These are phyloP conservation scores for Psilopogon haemacephalus DNA, from an alignment of 2,113 vertebrate genomes.

Conservation along the genomic window DNA sequence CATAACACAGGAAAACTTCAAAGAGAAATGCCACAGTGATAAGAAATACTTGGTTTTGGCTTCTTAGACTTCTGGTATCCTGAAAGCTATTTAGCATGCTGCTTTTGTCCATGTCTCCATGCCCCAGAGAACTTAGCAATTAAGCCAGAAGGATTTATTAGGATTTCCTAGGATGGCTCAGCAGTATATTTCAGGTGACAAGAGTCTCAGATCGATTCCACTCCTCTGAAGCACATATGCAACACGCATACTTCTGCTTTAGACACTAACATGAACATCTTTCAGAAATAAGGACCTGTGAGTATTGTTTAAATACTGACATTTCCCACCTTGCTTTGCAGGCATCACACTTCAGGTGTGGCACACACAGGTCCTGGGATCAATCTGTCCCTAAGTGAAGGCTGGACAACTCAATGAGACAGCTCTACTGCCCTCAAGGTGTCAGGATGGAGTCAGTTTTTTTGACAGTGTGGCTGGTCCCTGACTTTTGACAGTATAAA, in stretches of 20 bases:
- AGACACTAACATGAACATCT: background rate
- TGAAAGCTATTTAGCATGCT: background rate
- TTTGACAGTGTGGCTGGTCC: no score
- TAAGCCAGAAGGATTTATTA: slow-evolving; percentile 37
- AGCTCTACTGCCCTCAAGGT: no score
- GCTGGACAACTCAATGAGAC: no score
- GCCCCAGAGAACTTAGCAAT: background rate
- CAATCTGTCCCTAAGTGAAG: no score
- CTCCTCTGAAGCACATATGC: background rate
- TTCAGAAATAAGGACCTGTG: no score
- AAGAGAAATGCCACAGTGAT: background rate
- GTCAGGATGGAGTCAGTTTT: no score
- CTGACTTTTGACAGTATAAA: no score
- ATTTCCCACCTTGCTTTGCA: no score
- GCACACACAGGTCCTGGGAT: no score
- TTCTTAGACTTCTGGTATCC: slow-evolving; percentile 10
- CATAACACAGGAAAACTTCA: background rate
- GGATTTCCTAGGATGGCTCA: slow-evolving; percentile 5
- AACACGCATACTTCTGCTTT: background rate
- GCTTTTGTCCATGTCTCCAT: background rate
- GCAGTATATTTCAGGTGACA: background rate
- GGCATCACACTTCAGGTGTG: no score
- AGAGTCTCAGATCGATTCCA: background rate
- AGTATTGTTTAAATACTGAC: no score
- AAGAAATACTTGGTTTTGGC: background rate